These are phyloP conservation scores for Cossypha polioptera DNA, from an alignment of 2,797 vertebrate genomes.

Conservation along the genomic window DNA sequence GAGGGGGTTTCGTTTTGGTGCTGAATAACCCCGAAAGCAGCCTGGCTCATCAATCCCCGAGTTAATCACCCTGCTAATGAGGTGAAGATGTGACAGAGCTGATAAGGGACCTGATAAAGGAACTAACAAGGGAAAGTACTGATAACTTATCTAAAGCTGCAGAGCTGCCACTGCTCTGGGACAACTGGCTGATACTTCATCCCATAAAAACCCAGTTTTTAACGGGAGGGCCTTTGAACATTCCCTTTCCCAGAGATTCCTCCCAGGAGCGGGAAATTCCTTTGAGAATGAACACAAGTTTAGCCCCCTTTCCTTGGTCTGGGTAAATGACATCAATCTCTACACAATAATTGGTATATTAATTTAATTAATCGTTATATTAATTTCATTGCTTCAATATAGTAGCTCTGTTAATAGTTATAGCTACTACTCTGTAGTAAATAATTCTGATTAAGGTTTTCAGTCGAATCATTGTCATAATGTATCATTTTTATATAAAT, in stretches of 20 bases:
- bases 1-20: fast-evolving
- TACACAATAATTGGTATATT: too few relatives aligned
- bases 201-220: not conserved
- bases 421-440: too few relatives aligned
- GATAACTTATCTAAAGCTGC: not conserved
- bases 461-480: too few relatives aligned
- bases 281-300: too few relatives aligned
- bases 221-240: fast-evolving
- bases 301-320: too few relatives aligned
- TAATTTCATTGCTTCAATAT: too few relatives aligned
- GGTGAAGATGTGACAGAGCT: not conserved
- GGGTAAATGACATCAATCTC: too few relatives aligned
- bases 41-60: not conserved
- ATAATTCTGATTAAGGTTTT: too few relatives aligned
- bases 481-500: too few relatives aligned
- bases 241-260: not conserved
- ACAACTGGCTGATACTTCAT: fast-evolving
- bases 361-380: too few relatives aligned
- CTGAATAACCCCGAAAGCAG: not conserved
- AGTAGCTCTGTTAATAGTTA: too few relatives aligned
- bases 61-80: not conserved
- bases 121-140: not conserved
- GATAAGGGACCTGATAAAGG: not conserved
- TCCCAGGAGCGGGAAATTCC: not conserved
- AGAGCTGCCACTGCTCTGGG: not conserved